Conservation (phyloP, 2,888 invertebrate species). For the Baronia brevicornis region DNA sequence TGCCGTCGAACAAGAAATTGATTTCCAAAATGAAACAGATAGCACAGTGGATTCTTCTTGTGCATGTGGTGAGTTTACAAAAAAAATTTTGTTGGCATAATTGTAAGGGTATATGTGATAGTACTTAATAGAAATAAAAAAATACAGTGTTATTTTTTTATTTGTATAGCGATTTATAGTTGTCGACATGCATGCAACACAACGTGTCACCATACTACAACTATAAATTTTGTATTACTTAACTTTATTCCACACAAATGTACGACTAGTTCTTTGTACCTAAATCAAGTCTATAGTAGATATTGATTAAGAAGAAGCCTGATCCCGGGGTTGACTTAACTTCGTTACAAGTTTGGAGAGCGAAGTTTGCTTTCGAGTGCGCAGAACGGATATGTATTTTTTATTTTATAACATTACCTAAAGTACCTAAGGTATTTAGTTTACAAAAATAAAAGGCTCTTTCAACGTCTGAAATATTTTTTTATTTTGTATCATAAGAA, state of each 20-base stretch:
- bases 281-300: conserved; percentile 34
- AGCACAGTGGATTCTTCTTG: conserved; percentile 63
- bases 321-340: conserved; percentile 52
- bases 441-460: too few species aligned
- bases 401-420: too few species aligned
- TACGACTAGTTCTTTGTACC: conserved; percentile 23
- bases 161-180: too few species aligned
- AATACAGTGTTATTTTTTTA: too few species aligned
- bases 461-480: too few species aligned
- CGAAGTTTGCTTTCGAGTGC: conserved; percentile 47
- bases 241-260: conserved; percentile 8
- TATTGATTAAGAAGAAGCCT: conserved; percentile 48
- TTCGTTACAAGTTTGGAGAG: conserved; percentile 65
- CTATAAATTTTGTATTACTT: neutral
- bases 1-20: conserved; percentile 69
- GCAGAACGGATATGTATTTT: neutral
- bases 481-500: too few species aligned
- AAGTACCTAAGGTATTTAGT: too few species aligned
- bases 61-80: conserved; percentile 62
- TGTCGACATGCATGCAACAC: too few species aligned
- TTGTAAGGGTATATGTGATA: conserved; percentile 10
- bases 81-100: conserved; percentile 19
- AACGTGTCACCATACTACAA: too few species aligned
- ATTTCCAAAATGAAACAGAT: conserved; percentile 65
- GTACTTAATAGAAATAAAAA: conserved; percentile 1